Evolutionary conservation across 2,113 vertebrate species (phyloP).

Genomic region (Pomatorhinus ruficollis): DNA sequence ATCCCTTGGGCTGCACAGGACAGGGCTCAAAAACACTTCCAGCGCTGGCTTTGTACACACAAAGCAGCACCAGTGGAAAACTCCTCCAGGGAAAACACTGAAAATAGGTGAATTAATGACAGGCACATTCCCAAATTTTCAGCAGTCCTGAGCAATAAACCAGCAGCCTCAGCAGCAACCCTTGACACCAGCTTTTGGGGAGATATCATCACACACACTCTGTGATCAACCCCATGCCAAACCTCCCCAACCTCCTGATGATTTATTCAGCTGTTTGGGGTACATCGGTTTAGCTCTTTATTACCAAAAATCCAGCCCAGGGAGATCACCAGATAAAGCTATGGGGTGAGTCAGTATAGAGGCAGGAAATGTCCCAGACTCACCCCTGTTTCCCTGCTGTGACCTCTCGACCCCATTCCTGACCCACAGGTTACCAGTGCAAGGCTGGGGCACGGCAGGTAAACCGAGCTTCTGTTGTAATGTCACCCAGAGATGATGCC

Average conservation of each 20-base stretch:
- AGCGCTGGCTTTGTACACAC: fast-evolving
- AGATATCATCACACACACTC: not conserved
- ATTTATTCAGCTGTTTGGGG: not conserved
- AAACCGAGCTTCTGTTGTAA: not conserved
- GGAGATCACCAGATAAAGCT: not conserved
- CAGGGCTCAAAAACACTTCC: not conserved
- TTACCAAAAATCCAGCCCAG: not conserved
- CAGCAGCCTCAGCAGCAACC: not conserved
- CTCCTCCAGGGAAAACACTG: not conserved
- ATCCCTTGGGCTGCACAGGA: fast-evolving
- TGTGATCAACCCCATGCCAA: fast-evolving
- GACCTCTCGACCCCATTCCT: not conserved
- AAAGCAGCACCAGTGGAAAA: not conserved
- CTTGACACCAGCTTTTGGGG: not conserved
- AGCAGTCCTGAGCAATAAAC: not conserved
- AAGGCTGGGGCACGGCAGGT: fast-evolving
- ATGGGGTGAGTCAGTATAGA: not conserved
- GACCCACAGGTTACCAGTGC: fast-evolving
- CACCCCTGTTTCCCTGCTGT: not conserved
- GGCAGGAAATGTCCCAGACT: not conserved
- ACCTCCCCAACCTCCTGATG: not conserved
- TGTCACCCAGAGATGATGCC: fast-evolving
- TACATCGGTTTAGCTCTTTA: not conserved
- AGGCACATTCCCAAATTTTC: not conserved
- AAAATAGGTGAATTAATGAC: not conserved